These are phyloP conservation scores for Dryococelus australis DNA, from an alignment of 2,888 invertebrate genomes.

Conservation along the genomic window DNA sequence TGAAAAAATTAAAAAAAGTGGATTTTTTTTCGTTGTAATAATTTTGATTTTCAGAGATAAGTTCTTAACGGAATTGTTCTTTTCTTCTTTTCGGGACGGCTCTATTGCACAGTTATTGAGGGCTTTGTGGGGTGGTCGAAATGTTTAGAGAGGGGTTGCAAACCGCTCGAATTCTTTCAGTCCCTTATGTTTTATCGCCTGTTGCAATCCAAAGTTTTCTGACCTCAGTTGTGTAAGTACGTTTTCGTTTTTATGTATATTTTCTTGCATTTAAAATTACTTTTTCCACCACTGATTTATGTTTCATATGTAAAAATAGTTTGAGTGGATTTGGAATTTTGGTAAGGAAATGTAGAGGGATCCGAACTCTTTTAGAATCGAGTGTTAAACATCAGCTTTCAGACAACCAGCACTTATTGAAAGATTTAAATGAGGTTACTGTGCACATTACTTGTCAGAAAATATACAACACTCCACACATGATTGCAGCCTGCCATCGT, in stretches of 20 bases:
- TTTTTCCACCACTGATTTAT: background rate
- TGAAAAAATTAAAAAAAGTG: too few species aligned
- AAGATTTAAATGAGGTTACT: conserved; percentile 5
- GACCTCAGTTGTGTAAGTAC: background rate
- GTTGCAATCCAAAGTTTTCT: too few species aligned
- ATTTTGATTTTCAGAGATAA: too few species aligned
- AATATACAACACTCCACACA: background rate
- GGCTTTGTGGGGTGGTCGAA: too few species aligned
- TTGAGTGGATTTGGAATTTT: background rate
- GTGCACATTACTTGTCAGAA: background rate
- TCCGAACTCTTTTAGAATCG: too few species aligned
- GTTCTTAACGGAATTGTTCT: too few species aligned
- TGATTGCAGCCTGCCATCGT: background rate
- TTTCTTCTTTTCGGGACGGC: too few species aligned
- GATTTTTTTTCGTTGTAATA: too few species aligned
- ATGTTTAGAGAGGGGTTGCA: too few species aligned
- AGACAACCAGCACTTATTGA: background rate
- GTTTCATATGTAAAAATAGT: background rate
- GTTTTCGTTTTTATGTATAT: background rate
- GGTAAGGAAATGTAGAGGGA: background rate
- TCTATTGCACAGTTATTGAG: too few species aligned
- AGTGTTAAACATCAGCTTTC: conserved; percentile 2
- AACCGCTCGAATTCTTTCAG: too few species aligned
- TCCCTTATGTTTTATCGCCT: too few species aligned
- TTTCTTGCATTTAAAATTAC: background rate